These are phyloP conservation scores for Liopterus haemorrhoidalis DNA, from an alignment of 2,888 invertebrate genomes.

Conservation along the genomic window DNA sequence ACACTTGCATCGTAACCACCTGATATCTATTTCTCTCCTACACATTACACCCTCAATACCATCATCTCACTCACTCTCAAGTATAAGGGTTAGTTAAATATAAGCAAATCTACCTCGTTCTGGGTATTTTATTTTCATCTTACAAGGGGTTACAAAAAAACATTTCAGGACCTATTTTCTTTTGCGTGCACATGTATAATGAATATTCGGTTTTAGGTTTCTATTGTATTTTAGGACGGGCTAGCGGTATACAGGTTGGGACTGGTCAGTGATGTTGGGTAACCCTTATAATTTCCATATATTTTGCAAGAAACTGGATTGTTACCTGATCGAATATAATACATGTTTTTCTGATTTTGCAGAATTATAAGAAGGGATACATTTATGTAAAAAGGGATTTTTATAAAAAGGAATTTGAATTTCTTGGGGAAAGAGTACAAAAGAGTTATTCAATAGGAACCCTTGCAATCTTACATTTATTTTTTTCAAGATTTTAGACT, in stretches of 20 bases:
- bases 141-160: not conserved
- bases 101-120: no score
- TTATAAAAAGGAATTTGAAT: no score
- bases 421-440: conserved; percentile 2
- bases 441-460: not conserved
- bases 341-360: conserved; percentile 8
- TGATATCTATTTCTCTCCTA: no score
- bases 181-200: conserved; percentile 3
- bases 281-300: conserved; percentile 16
- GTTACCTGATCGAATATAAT: conserved; percentile 10
- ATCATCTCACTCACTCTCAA: not conserved
- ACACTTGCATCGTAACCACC: no score
- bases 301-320: conserved; percentile 11
- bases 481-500: no score
- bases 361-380: no score
- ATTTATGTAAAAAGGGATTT: no score
- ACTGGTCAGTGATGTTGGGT: conserved; percentile 18
- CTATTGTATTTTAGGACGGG: conserved; percentile 6
- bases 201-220: conserved; percentile 5
- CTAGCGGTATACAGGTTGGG: conserved; percentile 11
- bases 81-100: conserved; percentile 11
- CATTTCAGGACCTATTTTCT: conserved; percentile 3
- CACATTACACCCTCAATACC: no score
- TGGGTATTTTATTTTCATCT: not conserved
- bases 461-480: no score